Percentiles rank a stretch among this genome's conserved stretches.
phyloP scores from a whole-genome alignment of 2,888 invertebrate genomes.

The Neuroscelio doddi region DNA sequence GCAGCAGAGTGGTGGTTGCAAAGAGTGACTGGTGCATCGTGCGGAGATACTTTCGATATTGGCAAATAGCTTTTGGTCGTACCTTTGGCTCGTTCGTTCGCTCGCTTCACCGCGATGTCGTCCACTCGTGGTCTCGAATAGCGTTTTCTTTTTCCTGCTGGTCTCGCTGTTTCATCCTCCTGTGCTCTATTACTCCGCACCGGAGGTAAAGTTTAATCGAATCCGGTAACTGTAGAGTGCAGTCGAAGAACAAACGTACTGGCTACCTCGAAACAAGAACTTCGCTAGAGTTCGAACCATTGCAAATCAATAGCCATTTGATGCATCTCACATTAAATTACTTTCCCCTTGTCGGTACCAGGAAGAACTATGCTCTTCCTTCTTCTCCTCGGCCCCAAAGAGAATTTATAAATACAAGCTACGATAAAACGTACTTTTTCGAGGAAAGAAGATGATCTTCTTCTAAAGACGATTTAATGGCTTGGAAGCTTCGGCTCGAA shows the following conservation, averaged over 20 bases:
- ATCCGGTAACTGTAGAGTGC: slow-evolving; percentile 66
- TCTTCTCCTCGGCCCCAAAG: slow-evolving; percentile 7
- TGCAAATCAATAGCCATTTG: slow-evolving; percentile 62
- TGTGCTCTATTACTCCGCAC: slow-evolving; percentile 39
- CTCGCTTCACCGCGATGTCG: slow-evolving; percentile 28
- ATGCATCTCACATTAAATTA: slow-evolving; percentile 58
- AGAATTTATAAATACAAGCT: slow-evolving; percentile 13
- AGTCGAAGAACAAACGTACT: slow-evolving; percentile 62
- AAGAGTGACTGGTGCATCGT: slow-evolving; percentile 30
- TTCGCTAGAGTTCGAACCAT: slow-evolving; percentile 57
- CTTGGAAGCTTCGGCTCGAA: background rate
- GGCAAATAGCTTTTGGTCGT: slow-evolving; percentile 57
- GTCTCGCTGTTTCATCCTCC: slow-evolving; percentile 28
- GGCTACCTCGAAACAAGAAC: slow-evolving; percentile 55
- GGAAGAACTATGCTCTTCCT: background rate
- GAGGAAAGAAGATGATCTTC: slow-evolving; percentile 3
- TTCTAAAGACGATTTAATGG: background rate
- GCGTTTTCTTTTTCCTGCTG: slow-evolving; percentile 33
- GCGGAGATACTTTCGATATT: slow-evolving; percentile 60
- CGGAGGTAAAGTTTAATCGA: slow-evolving; percentile 67
- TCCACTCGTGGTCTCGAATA: slow-evolving; percentile 34
- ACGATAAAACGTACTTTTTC: slow-evolving; percentile 6
- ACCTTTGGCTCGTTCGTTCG: slow-evolving; percentile 33
- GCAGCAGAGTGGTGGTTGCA: slow-evolving; percentile 14
- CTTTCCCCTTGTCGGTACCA: slow-evolving; percentile 31